These are phyloP conservation scores for Patiria miniata DNA, from an alignment of 35 echinoderm and acorn worm species.

Conservation along the genomic window DNA sequence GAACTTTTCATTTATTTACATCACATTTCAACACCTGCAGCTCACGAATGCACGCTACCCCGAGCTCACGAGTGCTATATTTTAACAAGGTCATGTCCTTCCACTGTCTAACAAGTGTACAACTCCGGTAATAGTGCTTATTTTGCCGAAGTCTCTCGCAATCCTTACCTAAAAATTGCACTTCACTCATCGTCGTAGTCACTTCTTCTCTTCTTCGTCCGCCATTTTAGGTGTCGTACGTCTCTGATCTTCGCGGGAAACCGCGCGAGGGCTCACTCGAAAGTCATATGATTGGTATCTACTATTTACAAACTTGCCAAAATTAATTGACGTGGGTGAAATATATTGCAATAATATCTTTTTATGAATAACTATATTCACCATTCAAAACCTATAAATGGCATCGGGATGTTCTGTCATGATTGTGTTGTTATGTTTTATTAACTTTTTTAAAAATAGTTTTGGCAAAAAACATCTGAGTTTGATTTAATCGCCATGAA, in stretches of 20 bases:
- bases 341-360: background rate
- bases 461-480: no score
- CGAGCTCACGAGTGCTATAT: no score
- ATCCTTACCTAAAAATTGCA: slow-evolving; percentile 75
- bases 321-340: background rate
- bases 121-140: background rate
- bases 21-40: no score
- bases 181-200: slow-evolving; percentile 36
- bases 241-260: background rate
- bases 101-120: background rate
- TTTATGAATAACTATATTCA: no score
- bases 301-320: background rate
- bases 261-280: slow-evolving; percentile 35
- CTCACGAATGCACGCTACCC: no score
- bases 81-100: background rate
- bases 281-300: slow-evolving; percentile 16
- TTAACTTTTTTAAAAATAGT: no score
- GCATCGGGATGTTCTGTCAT: no score
- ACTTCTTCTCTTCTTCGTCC: slow-evolving; percentile 62
- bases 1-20: no score
- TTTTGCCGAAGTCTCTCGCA: background rate
- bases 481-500: no score
- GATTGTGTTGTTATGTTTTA: no score
- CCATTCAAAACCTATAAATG: no score
- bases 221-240: slow-evolving; percentile 58